phyloP scores from a whole-genome alignment of 2,888 invertebrate genomes.

The Epinotia brunnichana region DNA sequence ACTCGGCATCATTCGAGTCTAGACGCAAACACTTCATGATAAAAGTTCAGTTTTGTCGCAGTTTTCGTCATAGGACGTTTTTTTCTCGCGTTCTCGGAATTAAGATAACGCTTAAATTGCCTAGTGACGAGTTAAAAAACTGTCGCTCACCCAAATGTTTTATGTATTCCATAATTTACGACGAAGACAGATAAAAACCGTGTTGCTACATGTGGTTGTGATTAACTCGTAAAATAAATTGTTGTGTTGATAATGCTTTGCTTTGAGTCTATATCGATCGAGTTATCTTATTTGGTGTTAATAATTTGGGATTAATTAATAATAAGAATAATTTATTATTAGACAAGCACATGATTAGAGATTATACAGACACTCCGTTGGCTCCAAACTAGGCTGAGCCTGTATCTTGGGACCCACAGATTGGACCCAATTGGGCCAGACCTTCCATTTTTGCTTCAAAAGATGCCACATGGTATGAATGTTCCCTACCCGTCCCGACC shows the following conservation, averaged over 20 bases:
- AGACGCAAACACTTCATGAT: conserved; percentile 23
- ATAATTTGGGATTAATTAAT: no score
- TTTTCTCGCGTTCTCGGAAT: conserved; percentile 62
- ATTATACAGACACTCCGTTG: no score
- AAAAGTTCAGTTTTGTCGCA: conserved; percentile 53
- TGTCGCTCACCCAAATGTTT: conserved; percentile 56
- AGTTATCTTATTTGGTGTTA: no score
- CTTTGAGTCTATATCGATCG: no score
- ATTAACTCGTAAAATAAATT: conserved; percentile 53
- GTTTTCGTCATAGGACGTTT: conserved; percentile 61
- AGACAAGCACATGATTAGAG: no score
- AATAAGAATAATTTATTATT: no score
- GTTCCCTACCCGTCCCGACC: no score
- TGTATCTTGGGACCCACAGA: no score
- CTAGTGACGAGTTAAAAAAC: conserved; percentile 61
- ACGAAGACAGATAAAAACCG: conserved; percentile 56
- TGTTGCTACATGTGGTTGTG: conserved; percentile 51
- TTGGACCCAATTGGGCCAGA: no score
- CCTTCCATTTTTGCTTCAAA: no score
- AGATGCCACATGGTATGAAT: no score
- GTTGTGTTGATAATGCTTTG: conserved; percentile 47
- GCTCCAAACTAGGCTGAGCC: no score
- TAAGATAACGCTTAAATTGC: conserved; percentile 59
- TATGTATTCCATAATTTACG: conserved; percentile 54
- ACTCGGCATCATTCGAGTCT: background rate